These are phyloP conservation scores for Monopterus albus DNA, from an alignment of 2,113 vertebrate genomes.

Conservation along the genomic window DNA sequence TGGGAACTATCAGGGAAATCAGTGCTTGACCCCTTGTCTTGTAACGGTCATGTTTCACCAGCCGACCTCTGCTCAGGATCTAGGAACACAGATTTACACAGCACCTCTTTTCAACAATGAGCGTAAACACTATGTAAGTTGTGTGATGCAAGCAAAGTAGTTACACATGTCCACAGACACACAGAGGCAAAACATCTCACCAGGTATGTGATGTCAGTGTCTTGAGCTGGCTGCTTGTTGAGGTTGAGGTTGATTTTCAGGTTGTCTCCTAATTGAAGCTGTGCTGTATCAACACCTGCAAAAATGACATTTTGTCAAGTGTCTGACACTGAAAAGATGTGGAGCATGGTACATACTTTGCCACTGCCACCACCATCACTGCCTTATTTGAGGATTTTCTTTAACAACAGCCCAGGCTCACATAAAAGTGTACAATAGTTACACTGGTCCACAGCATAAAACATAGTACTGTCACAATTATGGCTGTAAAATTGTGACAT, in stretches of 20 bases:
- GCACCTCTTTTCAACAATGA: rapidly evolving
- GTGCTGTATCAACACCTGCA: constrained; percentile 42
- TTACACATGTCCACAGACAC: no score
- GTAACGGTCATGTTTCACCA: constrained; percentile 66
- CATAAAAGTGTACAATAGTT: no score
- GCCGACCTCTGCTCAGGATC: constrained; percentile 81
- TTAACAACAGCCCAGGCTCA: no score
- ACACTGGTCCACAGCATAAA: no score
- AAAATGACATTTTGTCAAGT: not conserved
- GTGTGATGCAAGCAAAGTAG: no score
- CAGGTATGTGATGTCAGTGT: constrained; percentile 78
- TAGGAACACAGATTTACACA: constrained; percentile 35
- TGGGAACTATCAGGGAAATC: constrained; percentile 47
- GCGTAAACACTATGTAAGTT: no score
- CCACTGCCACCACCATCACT: no score
- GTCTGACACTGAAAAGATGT: no score
- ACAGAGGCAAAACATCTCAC: constrained; percentile 50
- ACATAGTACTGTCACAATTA: no score
- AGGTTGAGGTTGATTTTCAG: constrained; percentile 71
- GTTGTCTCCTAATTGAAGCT: constrained; percentile 45
- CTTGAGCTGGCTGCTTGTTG: not conserved
- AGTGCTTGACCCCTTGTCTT: constrained; percentile 61
- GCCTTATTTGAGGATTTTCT: no score
- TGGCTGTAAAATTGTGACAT: no score
- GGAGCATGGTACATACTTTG: no score